phyloP scores from a whole-genome alignment of 2,113 vertebrate genomes.

The Poeciliopsis turrubarensis region DNA sequence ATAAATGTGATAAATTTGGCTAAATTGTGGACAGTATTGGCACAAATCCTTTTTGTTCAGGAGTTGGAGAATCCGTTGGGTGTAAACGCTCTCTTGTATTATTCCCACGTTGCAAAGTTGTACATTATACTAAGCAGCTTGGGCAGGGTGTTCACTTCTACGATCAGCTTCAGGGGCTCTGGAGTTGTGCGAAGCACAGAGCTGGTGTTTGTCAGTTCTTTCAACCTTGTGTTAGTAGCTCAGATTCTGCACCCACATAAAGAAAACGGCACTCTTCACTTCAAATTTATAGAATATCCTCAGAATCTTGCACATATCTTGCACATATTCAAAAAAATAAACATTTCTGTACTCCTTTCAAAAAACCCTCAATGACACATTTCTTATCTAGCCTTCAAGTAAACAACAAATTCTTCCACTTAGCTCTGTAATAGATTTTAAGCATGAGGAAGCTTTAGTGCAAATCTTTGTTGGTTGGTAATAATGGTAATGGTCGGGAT shows the following conservation, averaged over 20 bases:
- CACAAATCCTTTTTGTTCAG: neutral
- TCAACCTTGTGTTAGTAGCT: neutral
- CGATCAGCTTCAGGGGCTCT: neutral
- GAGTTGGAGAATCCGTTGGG: neutral
- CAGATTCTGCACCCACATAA: neutral
- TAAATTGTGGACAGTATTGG: neutral
- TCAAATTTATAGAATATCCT: neutral
- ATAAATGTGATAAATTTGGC: neutral
- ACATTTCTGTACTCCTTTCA: neutral
- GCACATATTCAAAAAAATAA: neutral
- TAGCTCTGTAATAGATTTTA: slow-evolving; percentile 6
- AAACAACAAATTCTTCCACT: neutral
- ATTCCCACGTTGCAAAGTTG: neutral
- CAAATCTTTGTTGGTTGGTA: neutral
- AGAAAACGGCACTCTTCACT: slow-evolving; percentile 3
- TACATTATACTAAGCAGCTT: neutral
- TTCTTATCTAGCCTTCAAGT: neutral
- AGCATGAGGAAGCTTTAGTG: neutral
- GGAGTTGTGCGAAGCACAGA: neutral
- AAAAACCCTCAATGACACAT: neutral
- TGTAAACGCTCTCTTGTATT: neutral
- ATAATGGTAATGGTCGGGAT: neutral
- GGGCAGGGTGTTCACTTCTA: neutral
- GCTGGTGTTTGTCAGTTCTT: neutral
- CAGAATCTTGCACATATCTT: neutral